Conservation (phyloP, 2,113 vertebrate genomes). For the Chelonoidis abingdonii region DNA sequence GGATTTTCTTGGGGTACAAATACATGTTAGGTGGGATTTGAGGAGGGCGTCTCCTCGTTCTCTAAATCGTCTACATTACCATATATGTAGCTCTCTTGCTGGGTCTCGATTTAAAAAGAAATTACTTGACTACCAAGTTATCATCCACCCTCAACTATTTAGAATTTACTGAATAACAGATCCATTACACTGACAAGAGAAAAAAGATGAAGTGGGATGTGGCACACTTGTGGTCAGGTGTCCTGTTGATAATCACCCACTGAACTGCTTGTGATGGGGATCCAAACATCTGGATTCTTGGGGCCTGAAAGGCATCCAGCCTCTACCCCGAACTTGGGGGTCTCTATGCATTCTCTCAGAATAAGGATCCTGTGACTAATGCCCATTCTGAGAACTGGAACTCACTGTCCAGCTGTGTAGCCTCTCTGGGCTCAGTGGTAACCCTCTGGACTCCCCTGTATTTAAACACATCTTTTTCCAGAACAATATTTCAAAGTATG, state of each 20-base stretch:
- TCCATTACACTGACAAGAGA: neutral
- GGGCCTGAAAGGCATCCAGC: neutral
- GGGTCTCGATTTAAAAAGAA: neutral
- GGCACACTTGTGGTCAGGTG: neutral
- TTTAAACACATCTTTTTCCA: neutral
- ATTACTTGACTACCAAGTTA: neutral
- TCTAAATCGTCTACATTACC: neutral
- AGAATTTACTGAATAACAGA: neutral
- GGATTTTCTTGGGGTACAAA: neutral
- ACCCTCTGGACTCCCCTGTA: neutral
- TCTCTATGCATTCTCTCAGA: neutral
- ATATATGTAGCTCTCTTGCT: neutral
- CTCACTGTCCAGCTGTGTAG: neutral
- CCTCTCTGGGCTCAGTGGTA: neutral
- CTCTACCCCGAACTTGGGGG: neutral
- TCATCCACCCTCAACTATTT: neutral
- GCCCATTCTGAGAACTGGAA: neutral
- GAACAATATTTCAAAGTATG: neutral
- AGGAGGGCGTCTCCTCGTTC: neutral
- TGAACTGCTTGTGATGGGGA: neutral
- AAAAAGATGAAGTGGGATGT: neutral
- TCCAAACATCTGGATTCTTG: neutral
- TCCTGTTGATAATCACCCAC: neutral
- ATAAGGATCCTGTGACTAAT: neutral
- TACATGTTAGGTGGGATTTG: neutral